Evolutionary conservation across 1,140 invertebrate species (phyloP).

Genomic region (Holotrichia oblita): DNA sequence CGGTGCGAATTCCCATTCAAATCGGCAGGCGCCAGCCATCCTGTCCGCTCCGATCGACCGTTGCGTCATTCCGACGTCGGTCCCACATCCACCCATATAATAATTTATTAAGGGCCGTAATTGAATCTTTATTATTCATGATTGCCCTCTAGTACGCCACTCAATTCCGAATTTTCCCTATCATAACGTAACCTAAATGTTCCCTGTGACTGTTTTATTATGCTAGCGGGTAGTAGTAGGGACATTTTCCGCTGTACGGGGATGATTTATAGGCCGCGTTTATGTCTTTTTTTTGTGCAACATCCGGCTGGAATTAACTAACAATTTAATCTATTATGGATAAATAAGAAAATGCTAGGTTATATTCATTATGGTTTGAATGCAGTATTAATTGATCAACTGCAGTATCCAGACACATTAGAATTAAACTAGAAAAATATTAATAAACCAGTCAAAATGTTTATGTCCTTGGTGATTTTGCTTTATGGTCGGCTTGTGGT

Average conservation of each 20-base stretch:
- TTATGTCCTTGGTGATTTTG: no score
- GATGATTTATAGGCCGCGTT: slow-evolving; percentile 11
- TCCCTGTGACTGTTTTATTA: slow-evolving; percentile 15
- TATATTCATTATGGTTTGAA: no score
- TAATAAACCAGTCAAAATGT: no score
- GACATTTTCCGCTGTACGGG: neutral
- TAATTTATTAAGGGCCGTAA: slow-evolving; percentile 50
- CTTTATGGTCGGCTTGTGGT: no score
- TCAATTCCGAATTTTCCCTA: slow-evolving; percentile 20
- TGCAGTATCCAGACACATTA: no score
- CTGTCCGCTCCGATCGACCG: neutral
- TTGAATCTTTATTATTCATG: slow-evolving; percentile 53
- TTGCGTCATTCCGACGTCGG: neutral
- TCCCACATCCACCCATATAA: slow-evolving; percentile 38
- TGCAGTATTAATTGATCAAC: no score
- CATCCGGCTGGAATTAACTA: neutral
- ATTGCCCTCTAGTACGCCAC: slow-evolving; percentile 37
- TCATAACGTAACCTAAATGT: slow-evolving; percentile 3
- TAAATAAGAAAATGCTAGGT: neutral
- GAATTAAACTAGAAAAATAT: no score
- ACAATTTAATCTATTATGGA: slow-evolving; percentile 5
- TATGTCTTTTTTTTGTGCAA: neutral
- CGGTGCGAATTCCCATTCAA: neutral
- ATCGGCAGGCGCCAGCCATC: neutral
- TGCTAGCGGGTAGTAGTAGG: neutral